These are phyloP conservation scores for Tachina grossa DNA, from an alignment of 2,888 invertebrate species.

Conservation along the genomic window DNA sequence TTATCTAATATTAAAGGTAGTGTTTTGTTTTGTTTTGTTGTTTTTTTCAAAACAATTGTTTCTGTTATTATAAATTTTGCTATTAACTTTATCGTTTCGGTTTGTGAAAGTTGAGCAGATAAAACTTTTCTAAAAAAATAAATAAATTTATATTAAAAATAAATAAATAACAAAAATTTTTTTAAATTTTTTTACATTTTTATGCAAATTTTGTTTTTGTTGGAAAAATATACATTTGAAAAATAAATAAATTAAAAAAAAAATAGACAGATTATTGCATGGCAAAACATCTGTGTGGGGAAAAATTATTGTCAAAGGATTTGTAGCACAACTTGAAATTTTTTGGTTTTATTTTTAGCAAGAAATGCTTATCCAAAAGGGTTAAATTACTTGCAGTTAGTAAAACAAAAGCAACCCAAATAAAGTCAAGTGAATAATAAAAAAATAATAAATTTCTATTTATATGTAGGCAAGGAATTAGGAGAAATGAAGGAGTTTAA, in stretches of 20 bases:
- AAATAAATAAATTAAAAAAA: background rate
- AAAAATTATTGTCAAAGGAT: constrained; percentile 53
- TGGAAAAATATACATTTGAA: constrained; percentile 15
- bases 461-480: background rate
- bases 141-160: constrained; percentile 14
- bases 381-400: constrained; percentile 12
- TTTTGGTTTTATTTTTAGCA: background rate
- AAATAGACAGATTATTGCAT: constrained; percentile 33
- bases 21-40: background rate
- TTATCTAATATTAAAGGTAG: background rate
- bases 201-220: background rate
- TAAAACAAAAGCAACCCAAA: background rate
- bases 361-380: background rate
- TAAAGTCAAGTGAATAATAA: constrained; percentile 12
- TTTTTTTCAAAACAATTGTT: background rate
- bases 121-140: constrained; percentile 31
- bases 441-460: background rate
- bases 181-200: constrained; percentile 17
- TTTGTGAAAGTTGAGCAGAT: constrained; percentile 14
- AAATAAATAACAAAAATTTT: constrained; percentile 35
- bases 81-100: constrained; percentile 30
- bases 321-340: constrained; percentile 23
- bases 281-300: constrained; percentile 11
- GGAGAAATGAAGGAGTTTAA: background rate
- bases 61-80: constrained; percentile 25